phyloP scores from a whole-genome alignment of 1,140 invertebrate genomes.

The Neuroterus valhalla region DNA sequence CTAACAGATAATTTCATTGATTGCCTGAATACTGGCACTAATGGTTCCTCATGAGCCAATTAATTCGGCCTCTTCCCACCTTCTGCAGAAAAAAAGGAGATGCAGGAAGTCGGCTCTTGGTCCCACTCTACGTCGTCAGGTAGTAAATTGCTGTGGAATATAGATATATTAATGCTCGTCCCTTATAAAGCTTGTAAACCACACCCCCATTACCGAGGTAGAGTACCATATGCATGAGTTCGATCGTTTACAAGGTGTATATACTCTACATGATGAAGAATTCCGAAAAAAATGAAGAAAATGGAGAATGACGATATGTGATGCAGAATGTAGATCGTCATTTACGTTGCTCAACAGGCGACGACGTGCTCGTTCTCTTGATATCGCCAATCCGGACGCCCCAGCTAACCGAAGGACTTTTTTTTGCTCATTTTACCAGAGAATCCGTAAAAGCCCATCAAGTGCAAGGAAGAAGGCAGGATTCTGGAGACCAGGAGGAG shows the following conservation, averaged over 20 bases:
- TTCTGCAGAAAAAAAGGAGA: not conserved
- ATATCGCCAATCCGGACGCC: no score
- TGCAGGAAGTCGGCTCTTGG: not conserved
- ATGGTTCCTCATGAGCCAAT: constrained; percentile 8
- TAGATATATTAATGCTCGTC: not conserved
- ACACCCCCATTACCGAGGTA: no score
- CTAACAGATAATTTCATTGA: not conserved
- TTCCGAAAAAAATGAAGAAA: no score
- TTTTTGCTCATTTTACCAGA: not conserved
- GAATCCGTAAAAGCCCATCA: not conserved
- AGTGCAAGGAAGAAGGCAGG: not conserved
- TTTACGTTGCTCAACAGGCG: no score
- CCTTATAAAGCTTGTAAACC: not conserved
- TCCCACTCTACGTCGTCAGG: not conserved
- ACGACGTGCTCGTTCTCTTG: no score
- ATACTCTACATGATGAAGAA: no score
- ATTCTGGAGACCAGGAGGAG: not conserved
- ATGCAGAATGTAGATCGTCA: no score
- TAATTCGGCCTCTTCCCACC: constrained; percentile 12
- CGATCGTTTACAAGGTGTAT: no score
- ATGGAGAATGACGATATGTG: no score
- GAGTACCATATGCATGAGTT: no score
- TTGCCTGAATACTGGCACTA: not conserved
- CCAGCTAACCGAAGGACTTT: no score
- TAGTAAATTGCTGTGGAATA: not conserved